Evolutionary conservation across 2,797 vertebrate genomes (phyloP).

Genomic region (Parauchenoglanis punctatus): DNA sequence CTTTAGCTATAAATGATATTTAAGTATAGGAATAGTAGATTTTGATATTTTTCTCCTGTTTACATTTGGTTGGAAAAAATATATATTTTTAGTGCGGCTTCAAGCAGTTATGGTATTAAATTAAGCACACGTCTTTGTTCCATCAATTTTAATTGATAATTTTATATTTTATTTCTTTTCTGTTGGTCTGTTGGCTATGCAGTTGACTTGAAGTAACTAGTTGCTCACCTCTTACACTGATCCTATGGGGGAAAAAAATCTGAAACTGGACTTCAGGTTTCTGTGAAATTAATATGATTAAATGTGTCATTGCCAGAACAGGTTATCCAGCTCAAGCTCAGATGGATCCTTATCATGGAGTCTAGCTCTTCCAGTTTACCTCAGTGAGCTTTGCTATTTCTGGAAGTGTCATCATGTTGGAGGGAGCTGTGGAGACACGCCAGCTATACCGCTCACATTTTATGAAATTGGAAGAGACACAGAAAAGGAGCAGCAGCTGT

Average conservation of each 20-base stretch:
- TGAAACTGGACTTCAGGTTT: neutral
- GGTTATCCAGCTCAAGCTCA: neutral
- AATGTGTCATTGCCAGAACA: neutral
- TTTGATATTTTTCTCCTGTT: neutral
- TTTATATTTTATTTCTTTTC: neutral
- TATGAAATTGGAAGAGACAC: neutral
- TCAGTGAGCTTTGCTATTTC: slow-evolving; percentile 12
- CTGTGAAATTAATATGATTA: neutral
- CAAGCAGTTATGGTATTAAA: neutral
- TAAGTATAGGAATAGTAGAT: neutral
- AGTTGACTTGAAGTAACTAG: neutral
- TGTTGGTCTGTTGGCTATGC: neutral
- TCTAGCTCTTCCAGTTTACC: slow-evolving; percentile 8
- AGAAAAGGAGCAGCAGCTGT: neutral
- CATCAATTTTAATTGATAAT: neutral
- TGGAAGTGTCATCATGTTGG: slow-evolving; percentile 24
- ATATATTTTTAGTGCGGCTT: neutral
- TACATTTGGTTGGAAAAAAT: neutral
- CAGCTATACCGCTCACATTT: neutral
- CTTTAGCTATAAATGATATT: neutral
- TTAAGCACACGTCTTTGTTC: neutral
- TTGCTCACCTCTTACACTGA: neutral
- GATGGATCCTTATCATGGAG: neutral
- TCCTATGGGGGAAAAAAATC: too few relatives aligned
- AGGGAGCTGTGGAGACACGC: slow-evolving; percentile 14